Evolutionary conservation across 2,888 invertebrate genomes (phyloP).

Genomic region (Drosophila tanythrix): DNA sequence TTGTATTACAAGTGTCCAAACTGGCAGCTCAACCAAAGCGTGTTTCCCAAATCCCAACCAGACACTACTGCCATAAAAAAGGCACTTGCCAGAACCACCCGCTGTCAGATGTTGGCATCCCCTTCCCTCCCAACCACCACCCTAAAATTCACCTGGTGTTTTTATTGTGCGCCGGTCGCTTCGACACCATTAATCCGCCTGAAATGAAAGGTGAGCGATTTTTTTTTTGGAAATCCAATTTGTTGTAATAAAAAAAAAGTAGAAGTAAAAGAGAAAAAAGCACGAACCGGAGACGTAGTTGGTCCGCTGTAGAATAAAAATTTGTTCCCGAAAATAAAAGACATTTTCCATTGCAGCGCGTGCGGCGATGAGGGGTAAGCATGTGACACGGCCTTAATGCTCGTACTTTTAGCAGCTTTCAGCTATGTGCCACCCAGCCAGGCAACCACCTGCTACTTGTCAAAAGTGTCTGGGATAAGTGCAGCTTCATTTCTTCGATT

Average conservation of each 20-base stretch:
- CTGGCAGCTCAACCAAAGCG: slow-evolving; percentile 61
- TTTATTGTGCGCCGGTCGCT: slow-evolving; percentile 62
- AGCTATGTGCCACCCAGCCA: slow-evolving; percentile 27
- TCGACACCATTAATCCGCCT: slow-evolving; percentile 74
- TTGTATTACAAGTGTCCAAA: slow-evolving; percentile 72
- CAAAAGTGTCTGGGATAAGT: slow-evolving; percentile 74
- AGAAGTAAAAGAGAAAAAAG: slow-evolving; percentile 30
- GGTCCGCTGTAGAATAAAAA: slow-evolving; percentile 12
- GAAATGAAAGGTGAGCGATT: slow-evolving; percentile 78
- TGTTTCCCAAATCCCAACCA: slow-evolving; percentile 53
- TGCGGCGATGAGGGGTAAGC: slow-evolving; percentile 13
- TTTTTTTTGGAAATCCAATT: slow-evolving; percentile 77
- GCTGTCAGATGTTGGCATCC: slow-evolving; percentile 34
- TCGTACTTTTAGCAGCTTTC: slow-evolving; percentile 53
- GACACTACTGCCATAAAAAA: slow-evolving; percentile 37
- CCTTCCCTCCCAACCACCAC: not conserved
- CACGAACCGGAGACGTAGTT: slow-evolving; percentile 28
- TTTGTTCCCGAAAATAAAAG: slow-evolving; percentile 33
- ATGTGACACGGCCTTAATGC: slow-evolving; percentile 49
- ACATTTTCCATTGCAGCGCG: slow-evolving; percentile 28
- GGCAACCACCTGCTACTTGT: slow-evolving; percentile 49
- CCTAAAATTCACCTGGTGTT: slow-evolving; percentile 18
- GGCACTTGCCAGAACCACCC: slow-evolving; percentile 39
- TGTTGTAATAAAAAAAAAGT: slow-evolving; percentile 62
- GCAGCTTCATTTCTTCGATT: slow-evolving; percentile 78